phyloP scores from a whole-genome alignment of 2,113 vertebrate species.

The Nettapus auritus region DNA sequence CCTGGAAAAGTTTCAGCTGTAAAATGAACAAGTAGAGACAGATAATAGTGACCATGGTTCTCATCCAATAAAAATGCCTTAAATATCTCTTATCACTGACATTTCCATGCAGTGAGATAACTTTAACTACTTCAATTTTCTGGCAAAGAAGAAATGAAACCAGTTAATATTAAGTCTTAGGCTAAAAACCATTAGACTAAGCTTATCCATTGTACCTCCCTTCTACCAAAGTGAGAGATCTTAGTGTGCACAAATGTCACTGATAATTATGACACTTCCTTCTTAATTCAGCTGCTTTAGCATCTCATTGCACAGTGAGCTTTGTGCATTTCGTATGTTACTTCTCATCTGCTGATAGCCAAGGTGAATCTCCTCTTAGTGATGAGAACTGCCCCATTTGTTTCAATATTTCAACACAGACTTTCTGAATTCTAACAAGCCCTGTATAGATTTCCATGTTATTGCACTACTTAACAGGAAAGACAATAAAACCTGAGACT shows the following conservation, averaged over 20 bases:
- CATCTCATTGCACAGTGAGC: background rate
- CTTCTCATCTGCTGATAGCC: background rate
- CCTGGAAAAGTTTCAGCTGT: background rate
- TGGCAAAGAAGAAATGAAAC: background rate
- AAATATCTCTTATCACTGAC: background rate
- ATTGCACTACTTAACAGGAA: background rate
- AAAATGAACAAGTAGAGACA: background rate
- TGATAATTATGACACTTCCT: background rate
- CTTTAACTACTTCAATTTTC: background rate
- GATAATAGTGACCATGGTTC: background rate
- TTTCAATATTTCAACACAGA: background rate
- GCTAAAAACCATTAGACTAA: too few relatives aligned
- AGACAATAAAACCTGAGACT: background rate
- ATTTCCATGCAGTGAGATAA: background rate
- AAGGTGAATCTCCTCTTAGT: background rate
- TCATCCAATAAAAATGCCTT: background rate
- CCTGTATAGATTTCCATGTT: background rate
- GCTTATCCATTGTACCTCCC: too few relatives aligned
- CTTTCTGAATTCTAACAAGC: background rate
- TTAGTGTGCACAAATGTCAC: background rate
- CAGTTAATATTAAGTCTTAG: too few relatives aligned
- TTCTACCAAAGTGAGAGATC: background rate
- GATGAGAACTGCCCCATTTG: background rate
- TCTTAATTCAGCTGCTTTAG: background rate
- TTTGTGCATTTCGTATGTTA: background rate